Percentiles rank a stretch among this genome's conserved stretches.
These are phyloP conservation scores for Falcaria lacertinaria DNA, from an alignment of 2,888 invertebrate genomes.

Conservation along the genomic window DNA sequence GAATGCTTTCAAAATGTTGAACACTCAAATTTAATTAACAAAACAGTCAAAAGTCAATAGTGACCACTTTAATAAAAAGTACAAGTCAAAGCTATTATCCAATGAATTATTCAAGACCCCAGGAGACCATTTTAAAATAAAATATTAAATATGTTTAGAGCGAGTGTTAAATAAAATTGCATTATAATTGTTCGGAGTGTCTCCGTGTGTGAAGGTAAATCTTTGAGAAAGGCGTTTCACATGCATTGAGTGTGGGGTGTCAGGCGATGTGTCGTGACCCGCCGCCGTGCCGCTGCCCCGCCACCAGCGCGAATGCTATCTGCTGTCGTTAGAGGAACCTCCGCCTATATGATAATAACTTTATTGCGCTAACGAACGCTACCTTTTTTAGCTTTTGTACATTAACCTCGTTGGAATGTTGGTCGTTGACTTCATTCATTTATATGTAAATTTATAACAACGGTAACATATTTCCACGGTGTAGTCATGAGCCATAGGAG, in stretches of 20 bases:
- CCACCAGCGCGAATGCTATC: background rate
- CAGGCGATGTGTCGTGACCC: constrained; percentile 23
- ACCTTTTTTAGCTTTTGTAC: constrained; percentile 1
- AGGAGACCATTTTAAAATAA: no score
- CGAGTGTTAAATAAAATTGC: background rate
- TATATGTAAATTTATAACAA: background rate
- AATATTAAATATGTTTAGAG: background rate
- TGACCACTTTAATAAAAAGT: no score
- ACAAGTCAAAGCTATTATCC: no score
- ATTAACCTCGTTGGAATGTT: constrained; percentile 1
- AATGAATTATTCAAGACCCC: no score
- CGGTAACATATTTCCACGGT: no score
- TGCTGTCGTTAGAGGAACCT: constrained; percentile 1
- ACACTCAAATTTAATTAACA: no score
- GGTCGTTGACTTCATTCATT: background rate
- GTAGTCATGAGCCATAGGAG: no score
- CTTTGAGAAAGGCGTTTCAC: constrained; percentile 2
- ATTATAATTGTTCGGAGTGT: background rate
- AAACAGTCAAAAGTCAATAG: no score
- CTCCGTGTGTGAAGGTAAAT: constrained; percentile 5
- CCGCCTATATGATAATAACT: constrained; percentile 3
- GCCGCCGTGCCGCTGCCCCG: constrained; percentile 7
- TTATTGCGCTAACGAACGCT: constrained; percentile 3
- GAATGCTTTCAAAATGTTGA: no score
- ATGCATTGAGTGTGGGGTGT: constrained; percentile 11